A percentile compares a stretch with the other conserved stretches of the same genome.
phyloP scores from a whole-genome alignment of 2,888 invertebrate genomes.

The Pyrocoelia pectoralis region DNA sequence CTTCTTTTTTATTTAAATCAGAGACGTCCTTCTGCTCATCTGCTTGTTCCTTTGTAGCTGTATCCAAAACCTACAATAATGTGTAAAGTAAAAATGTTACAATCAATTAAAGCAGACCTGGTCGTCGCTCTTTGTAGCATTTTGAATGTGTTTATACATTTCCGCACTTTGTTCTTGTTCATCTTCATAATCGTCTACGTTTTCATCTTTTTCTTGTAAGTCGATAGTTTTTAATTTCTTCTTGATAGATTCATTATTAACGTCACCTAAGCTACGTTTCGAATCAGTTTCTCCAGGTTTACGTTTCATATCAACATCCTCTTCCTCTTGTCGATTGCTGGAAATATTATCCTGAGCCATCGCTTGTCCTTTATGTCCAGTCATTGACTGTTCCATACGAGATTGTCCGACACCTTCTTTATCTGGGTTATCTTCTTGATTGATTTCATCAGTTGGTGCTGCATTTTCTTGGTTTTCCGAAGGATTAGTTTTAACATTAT shows the following conservation, averaged over 20 bases:
- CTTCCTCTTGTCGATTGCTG: slow-evolving; percentile 46
- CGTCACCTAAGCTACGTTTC: slow-evolving; percentile 74
- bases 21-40: slow-evolving; percentile 62
- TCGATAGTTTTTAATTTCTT: slow-evolving; percentile 69
- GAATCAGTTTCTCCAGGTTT: slow-evolving; percentile 80
- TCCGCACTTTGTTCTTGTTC: slow-evolving; percentile 50
- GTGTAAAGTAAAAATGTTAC: slow-evolving; percentile 10
- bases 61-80: slow-evolving; percentile 67
- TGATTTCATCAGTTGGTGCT: slow-evolving; percentile 61
- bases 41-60: slow-evolving; percentile 85
- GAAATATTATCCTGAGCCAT: slow-evolving; percentile 55
- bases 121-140: slow-evolving; percentile 76
- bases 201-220: slow-evolving; percentile 55
- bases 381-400: slow-evolving; percentile 74
- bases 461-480: slow-evolving; percentile 49
- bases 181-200: slow-evolving; percentile 63
- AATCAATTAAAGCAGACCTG: slow-evolving; percentile 61
- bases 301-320: slow-evolving; percentile 64
- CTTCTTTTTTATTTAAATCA: slow-evolving; percentile 69
- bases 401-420: slow-evolving; percentile 78
- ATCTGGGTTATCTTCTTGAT: slow-evolving; percentile 66
- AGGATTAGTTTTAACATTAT: slow-evolving; percentile 60
- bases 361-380: slow-evolving; percentile 70
- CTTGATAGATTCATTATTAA: slow-evolving; percentile 68
- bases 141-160: slow-evolving; percentile 85